Percentiles rank a stretch among this genome's conserved stretches.
These are phyloP conservation scores for Philhelius pedissequus DNA, from an alignment of 2,888 invertebrate species.

Conservation along the genomic window DNA sequence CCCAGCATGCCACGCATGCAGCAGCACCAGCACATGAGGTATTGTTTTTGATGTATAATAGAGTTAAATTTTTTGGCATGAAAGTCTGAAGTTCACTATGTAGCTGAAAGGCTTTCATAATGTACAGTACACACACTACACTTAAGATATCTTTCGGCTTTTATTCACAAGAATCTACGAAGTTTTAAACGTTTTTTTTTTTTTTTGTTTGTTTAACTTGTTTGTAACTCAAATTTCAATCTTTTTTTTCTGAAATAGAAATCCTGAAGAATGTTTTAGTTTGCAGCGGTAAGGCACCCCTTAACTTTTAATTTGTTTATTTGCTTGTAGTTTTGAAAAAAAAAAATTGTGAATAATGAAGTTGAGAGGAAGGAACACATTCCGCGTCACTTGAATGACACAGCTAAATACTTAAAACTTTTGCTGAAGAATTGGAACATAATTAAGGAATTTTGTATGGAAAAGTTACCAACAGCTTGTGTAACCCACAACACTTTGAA, in stretches of 20 bases:
- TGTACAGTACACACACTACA: neutral
- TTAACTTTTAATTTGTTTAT: neutral
- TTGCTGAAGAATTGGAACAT: too few relatives aligned
- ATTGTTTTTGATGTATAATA: slow-evolving; percentile 44
- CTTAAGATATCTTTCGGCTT: neutral
- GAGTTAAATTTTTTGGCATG: slow-evolving; percentile 10
- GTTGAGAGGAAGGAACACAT: neutral
- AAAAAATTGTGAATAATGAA: neutral
- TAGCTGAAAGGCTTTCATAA: neutral
- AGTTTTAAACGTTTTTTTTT: neutral
- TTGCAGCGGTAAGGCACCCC: neutral
- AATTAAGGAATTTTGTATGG: too few relatives aligned
- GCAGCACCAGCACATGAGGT: neutral
- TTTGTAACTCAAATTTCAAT: neutral
- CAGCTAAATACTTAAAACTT: too few relatives aligned
- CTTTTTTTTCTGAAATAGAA: neutral
- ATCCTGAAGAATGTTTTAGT: neutral
- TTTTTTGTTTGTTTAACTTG: neutral
- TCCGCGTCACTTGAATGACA: neutral
- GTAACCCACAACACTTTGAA: too few relatives aligned
- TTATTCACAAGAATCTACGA: neutral
- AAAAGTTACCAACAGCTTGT: too few relatives aligned
- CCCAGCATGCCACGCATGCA: slow-evolving; percentile 1
- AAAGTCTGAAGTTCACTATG: neutral
- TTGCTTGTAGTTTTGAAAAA: neutral